Percentiles rank a stretch among this genome's conserved stretches.
Conservation (phyloP, 2,888 invertebrate genomes). For the Biston betularia region DNA sequence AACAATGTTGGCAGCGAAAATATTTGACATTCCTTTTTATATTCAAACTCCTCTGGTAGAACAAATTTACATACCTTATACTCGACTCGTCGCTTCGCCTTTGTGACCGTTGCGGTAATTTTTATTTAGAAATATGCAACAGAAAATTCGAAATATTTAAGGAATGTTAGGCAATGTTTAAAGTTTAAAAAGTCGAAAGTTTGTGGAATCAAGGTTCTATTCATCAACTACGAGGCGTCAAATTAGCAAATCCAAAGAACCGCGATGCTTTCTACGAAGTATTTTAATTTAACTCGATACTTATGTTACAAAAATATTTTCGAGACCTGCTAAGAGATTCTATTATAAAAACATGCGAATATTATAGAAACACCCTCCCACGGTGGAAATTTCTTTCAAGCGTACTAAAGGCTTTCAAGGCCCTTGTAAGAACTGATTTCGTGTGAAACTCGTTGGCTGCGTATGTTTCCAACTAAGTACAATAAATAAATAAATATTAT, state of each 20-base stretch:
- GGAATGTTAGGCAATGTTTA: conserved; percentile 40
- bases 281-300: background rate
- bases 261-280: background rate
- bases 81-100: conserved; percentile 47
- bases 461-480: too few species aligned
- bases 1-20: conserved; percentile 39
- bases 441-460: too few species aligned
- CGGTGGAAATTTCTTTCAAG: background rate
- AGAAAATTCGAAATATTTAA: conserved; percentile 45
- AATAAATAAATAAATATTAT: too few species aligned
- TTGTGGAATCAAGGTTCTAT: conserved; percentile 7
- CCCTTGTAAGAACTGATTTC: too few species aligned
- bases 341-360: too few species aligned
- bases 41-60: conserved; percentile 45
- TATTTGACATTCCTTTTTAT: conserved; percentile 50
- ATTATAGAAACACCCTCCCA: background rate
- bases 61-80: conserved; percentile 61
- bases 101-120: conserved; percentile 57
- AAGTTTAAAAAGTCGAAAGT: conserved; percentile 10
- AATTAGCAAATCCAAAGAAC: too few species aligned
- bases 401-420: too few species aligned
- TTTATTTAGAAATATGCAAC: conserved; percentile 56
- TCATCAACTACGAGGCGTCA: background rate
- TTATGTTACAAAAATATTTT: background rate
- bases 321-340: too few species aligned